Evolutionary conservation across 2,797 vertebrate genomes (phyloP), one percentile per base, ranked within the genome.

Genomic region (Chromis chromis): DNA sequence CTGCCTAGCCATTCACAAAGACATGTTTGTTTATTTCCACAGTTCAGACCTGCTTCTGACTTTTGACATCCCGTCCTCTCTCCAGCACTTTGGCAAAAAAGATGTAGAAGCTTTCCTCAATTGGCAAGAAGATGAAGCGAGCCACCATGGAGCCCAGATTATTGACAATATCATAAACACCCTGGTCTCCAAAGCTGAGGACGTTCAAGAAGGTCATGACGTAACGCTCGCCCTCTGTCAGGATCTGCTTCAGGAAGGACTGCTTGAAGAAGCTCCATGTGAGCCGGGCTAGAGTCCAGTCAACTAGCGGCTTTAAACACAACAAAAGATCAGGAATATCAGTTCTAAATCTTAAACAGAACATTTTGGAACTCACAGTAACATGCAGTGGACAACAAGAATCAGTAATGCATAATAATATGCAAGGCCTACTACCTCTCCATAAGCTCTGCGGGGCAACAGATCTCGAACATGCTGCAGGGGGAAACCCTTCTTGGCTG

Each of bases 201-300:
- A 99, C 97, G 0, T 98, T 99, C 76, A 99, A 85, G 90, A 99
- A 99, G 31, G 98, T 99, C 98, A 99, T 99, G 89, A 99, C 94
- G 1, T 99, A 99, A 22, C 97, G 94, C 84, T 99, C 98, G 0
- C 98, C 98, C 89, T 99, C 97, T 44, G 98, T 99, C 78, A 99
- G 94, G 89, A 99, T 96, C 91, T 99, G 98, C 89, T 99, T 99
- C 74, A 99, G 91, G 90, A 99, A 99, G 56, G 97, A 99, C 60
- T 99, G 98, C 83, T 99, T 98, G 91, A 97, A 99, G 94, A 99
- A 99, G 90, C 97, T 99, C 97, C 97, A 99, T 1, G 97, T 98
- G 87, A 99, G 74, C 57, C 88, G 86, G 66, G 97, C 96, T 81
- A 98, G 93, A 59, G 90, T 95, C 96, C 95, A 95, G 80, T 99